Conservation (phyloP, 2,113 vertebrate genomes). For the Bothrops jararaca region DNA sequence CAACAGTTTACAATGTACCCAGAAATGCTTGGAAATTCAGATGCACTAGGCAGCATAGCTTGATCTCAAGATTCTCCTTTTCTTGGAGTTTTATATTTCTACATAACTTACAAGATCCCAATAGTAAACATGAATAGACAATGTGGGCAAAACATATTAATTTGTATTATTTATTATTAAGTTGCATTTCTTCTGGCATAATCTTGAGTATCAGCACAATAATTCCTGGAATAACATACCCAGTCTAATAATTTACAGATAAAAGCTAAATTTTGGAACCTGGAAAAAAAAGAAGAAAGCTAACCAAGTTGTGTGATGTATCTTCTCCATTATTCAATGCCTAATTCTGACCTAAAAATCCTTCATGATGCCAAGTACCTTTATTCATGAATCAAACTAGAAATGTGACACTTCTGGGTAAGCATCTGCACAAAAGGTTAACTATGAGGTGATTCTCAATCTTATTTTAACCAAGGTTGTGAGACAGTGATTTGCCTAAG, state of each 20-base stretch:
- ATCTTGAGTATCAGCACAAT: constrained; percentile 17
- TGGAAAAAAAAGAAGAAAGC: not conserved
- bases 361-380: not conserved
- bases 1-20: constrained; percentile 77
- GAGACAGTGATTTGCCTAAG: not conserved
- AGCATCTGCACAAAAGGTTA: not conserved
- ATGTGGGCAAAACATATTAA: constrained; percentile 41
- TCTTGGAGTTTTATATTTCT: constrained; percentile 42
- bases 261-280: not conserved
- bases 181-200: constrained; percentile 42
- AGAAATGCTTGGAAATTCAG: constrained; percentile 58
- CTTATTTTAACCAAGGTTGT: not conserved
- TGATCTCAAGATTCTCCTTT: constrained; percentile 46
- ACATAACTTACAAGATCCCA: constrained; percentile 56
- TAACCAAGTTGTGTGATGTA: not conserved
- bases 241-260: not conserved
- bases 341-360: not conserved
- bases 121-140: constrained; percentile 47
- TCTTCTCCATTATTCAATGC: not conserved
- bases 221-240: constrained; percentile 4
- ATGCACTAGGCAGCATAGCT: constrained; percentile 58
- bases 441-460: not conserved
- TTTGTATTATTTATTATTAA: constrained; percentile 35
- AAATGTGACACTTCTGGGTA: not conserved
- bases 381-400: not conserved